phyloP scores from a whole-genome alignment of 92 coral and sea anemone genomes.

The Hydrozoanthus gracilis region DNA sequence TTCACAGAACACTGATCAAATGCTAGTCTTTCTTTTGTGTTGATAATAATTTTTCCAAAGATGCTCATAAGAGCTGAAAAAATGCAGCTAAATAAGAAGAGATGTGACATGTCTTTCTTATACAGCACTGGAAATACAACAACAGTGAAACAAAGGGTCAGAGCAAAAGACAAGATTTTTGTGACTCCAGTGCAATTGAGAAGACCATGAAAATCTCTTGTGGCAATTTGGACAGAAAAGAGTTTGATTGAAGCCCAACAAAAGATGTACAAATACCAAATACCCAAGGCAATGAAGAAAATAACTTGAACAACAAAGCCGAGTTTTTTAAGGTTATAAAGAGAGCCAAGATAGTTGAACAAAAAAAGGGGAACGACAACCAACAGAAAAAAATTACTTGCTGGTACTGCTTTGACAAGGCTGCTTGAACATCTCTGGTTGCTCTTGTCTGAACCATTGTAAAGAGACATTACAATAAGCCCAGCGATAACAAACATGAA shows the following conservation, averaged over 20 bases:
- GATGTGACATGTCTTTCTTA: slow-evolving; percentile 66
- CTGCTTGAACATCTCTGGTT: slow-evolving; percentile 54
- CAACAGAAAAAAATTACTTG: slow-evolving; percentile 74
- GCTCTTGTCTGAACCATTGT: slow-evolving; percentile 69
- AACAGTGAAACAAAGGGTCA: slow-evolving; percentile 36
- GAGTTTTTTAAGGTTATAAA: slow-evolving; percentile 37
- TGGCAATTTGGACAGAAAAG: slow-evolving; percentile 46
- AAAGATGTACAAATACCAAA: slow-evolving; percentile 71
- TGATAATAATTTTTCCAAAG: slow-evolving; percentile 63
- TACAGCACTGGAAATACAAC: slow-evolving; percentile 66
- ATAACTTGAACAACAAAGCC: slow-evolving; percentile 29
- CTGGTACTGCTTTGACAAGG: slow-evolving; percentile 66
- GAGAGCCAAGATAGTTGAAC: slow-evolving; percentile 89
- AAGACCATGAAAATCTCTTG: slow-evolving; percentile 43
- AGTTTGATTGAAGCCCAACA: slow-evolving; percentile 78
- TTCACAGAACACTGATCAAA: slow-evolving; percentile 44
- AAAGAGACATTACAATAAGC: slow-evolving; percentile 81
- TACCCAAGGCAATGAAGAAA: slow-evolving; percentile 56
- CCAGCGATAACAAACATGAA: slow-evolving; percentile 97
- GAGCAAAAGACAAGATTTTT: slow-evolving; percentile 55
- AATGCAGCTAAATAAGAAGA: slow-evolving; percentile 79
- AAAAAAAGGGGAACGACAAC: slow-evolving; percentile 80
- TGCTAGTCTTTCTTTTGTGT: slow-evolving; percentile 41
- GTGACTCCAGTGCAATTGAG: slow-evolving; percentile 54
- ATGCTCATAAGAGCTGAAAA: slow-evolving; percentile 67